These are phyloP conservation scores for Labia minor DNA, from an alignment of 2,888 invertebrate species.

Conservation along the genomic window DNA sequence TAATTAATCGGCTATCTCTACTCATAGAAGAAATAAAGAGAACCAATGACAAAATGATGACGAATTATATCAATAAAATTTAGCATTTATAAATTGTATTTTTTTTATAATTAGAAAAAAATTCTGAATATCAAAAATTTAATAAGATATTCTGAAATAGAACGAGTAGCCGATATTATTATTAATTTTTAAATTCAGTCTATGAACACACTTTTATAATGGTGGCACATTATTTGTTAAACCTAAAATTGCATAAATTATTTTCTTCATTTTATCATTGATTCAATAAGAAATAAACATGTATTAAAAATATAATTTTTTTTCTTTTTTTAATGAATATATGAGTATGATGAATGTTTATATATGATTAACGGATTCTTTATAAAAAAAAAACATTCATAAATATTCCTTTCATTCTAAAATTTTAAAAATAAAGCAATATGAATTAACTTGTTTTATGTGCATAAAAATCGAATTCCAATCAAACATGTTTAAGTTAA, in stretches of 20 bases:
- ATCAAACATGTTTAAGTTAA: too few relatives aligned
- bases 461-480: too few relatives aligned
- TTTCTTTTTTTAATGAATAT: background rate
- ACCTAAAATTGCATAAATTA: background rate
- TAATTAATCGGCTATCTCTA: background rate
- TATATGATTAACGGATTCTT: background rate
- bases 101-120: too few relatives aligned
- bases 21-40: background rate
- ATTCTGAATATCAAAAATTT: background rate
- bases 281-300: background rate
- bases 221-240: background rate
- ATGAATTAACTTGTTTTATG: background rate
- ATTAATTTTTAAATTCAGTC: background rate
- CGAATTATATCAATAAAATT: too few relatives aligned
- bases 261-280: background rate
- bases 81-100: too few relatives aligned
- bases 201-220: background rate
- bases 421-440: background rate
- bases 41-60: conserved; percentile 7
- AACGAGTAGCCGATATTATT: background rate
- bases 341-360: background rate
- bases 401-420: background rate
- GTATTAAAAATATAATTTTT: background rate
- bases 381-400: background rate
- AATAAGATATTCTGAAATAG: background rate